Evolutionary conservation across 2,888 invertebrate genomes (phyloP).

Genomic region (Anticlea derivata): DNA sequence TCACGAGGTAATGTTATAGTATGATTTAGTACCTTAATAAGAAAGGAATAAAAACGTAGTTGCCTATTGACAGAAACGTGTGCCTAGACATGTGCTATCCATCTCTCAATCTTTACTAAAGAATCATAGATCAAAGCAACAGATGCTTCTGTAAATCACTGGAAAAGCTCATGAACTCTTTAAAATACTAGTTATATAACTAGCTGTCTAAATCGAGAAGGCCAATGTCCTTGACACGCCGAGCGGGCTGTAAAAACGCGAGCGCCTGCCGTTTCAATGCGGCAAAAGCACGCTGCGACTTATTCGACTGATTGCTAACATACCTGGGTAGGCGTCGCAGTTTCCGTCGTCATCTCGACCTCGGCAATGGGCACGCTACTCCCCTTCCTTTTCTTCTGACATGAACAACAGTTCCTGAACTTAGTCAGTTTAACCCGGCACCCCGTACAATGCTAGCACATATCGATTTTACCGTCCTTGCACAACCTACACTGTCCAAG

Average conservation of each 20-base stretch:
- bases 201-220: constrained; percentile 47
- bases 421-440: constrained; percentile 63
- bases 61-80: too few relatives aligned
- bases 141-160: constrained; percentile 13
- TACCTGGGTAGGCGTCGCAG: constrained; percentile 81
- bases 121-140: constrained; percentile 18
- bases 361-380: constrained; percentile 67
- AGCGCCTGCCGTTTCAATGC: constrained; percentile 51
- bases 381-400: constrained; percentile 70
- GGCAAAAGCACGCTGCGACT: constrained; percentile 44
- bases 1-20: too few relatives aligned
- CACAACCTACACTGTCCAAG: constrained; percentile 49
- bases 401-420: constrained; percentile 71
- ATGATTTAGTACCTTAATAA: too few relatives aligned
- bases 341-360: constrained; percentile 79
- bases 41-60: too few relatives aligned
- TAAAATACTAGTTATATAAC: constrained; percentile 48
- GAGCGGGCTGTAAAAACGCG: constrained; percentile 37
- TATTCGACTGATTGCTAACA: constrained; percentile 28
- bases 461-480: constrained; percentile 65
- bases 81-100: too few relatives aligned
- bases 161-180: constrained; percentile 5
- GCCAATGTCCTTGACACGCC: constrained; percentile 60
- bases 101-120: constrained; percentile 6
- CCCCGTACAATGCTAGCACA: constrained; percentile 33